Percentiles rank a stretch among this genome's conserved stretches.
phyloP scores from a whole-genome alignment of 1,140 invertebrate species.

The Aphidius gifuensis region DNA sequence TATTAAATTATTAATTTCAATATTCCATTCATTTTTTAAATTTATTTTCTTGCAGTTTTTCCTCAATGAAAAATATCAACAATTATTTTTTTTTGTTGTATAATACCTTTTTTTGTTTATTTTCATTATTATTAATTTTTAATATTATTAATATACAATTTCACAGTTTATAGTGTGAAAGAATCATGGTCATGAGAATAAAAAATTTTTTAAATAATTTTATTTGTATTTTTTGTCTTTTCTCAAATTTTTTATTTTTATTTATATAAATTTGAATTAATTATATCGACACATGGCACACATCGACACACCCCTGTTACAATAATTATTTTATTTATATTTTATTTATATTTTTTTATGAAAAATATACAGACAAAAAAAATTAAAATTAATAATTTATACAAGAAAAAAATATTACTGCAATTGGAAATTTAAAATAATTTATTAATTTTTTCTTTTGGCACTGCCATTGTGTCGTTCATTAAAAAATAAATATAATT shows the following conservation, averaged over 20 bases:
- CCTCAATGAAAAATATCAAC: constrained; percentile 57
- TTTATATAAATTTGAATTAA: no score
- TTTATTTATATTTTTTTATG: constrained; percentile 2
- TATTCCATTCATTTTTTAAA: neutral
- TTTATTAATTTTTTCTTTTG: no score
- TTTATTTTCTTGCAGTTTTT: constrained; percentile 13
- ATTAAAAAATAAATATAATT: no score
- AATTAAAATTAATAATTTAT: neutral
- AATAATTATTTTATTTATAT: constrained; percentile 5
- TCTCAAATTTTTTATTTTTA: no score
- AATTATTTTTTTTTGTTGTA: constrained; percentile 35
- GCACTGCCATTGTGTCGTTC: no score
- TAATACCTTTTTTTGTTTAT: constrained; percentile 1
- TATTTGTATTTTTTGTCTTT: no score
- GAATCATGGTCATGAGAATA: constrained; percentile 28
- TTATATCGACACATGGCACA: constrained; percentile 24
- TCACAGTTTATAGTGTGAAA: constrained; percentile 41
- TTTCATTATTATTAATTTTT: constrained; percentile 31
- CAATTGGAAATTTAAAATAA: no score
- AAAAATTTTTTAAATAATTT: constrained; percentile 3
- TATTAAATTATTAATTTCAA: constrained; percentile 10
- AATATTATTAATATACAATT: constrained; percentile 44
- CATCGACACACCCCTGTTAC: constrained; percentile 10
- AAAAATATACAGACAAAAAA: neutral
- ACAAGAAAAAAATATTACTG: no score